These are phyloP conservation scores for Drosophila bifasciata DNA, from an alignment of 1,140 invertebrate species.

Conservation along the genomic window DNA sequence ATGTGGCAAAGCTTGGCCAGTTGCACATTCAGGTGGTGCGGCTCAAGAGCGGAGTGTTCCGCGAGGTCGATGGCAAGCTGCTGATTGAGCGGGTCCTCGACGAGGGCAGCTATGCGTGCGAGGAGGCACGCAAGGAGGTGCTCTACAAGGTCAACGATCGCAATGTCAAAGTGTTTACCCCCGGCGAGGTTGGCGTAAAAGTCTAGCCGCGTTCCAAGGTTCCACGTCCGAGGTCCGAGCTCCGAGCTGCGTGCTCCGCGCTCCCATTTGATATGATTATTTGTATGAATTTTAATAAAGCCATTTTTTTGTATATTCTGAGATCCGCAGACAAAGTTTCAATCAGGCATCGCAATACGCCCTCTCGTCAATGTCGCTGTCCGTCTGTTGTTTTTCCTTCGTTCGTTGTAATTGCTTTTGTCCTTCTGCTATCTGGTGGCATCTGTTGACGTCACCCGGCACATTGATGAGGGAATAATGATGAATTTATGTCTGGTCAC, in stretches of 20 bases:
- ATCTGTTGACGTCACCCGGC: conserved; percentile 65
- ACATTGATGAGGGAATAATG: conserved; percentile 40
- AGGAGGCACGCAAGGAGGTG: conserved; percentile 83
- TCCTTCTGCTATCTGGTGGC: conserved; percentile 27
- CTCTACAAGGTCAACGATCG: conserved; percentile 89
- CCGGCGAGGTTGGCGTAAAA: conserved; percentile 85
- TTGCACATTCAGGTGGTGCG: conserved; percentile 87
- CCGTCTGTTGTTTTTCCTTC: not conserved
- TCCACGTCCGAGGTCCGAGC: too few species aligned
- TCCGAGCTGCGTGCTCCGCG: too few species aligned
- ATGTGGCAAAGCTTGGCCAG: conserved; percentile 87
- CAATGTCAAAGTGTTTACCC: conserved; percentile 88
- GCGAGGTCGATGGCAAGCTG: conserved; percentile 88
- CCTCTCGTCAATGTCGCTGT: conserved; percentile 14
- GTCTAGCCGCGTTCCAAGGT: conserved; percentile 28
- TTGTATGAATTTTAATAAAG: conserved; percentile 69
- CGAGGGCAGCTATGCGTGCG: conserved; percentile 78
- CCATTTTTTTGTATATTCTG: conserved; percentile 68
- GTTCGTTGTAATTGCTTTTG: conserved; percentile 41
- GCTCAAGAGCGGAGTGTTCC: conserved; percentile 88
- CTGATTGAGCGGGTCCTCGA: conserved; percentile 84
- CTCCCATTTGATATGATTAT: conserved; percentile 11
- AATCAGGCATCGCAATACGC: conserved; percentile 27
- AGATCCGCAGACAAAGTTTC: conserved; percentile 6
- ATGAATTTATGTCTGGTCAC: conserved; percentile 80